Percentiles rank a stretch among this genome's conserved stretches.
Conservation (phyloP, 2,797 vertebrate species). For the Pipistrellus nathusii region DNA sequence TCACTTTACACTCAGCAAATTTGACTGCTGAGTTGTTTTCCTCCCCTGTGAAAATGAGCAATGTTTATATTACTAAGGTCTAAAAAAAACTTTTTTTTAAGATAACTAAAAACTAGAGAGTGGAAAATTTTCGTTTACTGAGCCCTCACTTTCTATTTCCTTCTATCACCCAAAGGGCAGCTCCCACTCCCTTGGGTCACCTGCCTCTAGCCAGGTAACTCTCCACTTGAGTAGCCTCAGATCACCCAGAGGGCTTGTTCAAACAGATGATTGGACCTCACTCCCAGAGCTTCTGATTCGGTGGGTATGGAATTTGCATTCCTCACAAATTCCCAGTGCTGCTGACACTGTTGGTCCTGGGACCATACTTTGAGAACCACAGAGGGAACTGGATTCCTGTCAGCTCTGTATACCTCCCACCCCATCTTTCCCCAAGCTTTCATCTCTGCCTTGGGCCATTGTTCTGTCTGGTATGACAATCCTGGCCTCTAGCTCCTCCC, state of each 20-base stretch:
- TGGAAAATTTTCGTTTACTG: conserved; percentile 1
- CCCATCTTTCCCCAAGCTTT: background rate
- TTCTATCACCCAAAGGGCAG: background rate
- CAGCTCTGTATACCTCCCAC: background rate
- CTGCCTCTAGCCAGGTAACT: background rate
- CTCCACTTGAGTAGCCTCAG: background rate
- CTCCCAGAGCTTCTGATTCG: background rate
- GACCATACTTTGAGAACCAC: background rate
- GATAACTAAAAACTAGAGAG: conserved; percentile 32
- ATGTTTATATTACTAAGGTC: conserved; percentile 11
- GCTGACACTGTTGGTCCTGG: background rate
- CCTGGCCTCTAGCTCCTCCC: background rate
- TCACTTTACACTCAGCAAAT: conserved; percentile 22
- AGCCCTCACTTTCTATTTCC: background rate
- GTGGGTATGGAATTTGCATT: background rate
- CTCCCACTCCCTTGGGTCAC: background rate
- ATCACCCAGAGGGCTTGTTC: background rate
- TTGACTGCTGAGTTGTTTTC: conserved; percentile 14
- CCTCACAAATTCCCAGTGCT: background rate
- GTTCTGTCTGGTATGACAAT: background rate
- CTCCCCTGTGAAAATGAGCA: conserved; percentile 6
- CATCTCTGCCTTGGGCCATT: background rate
- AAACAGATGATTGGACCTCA: background rate
- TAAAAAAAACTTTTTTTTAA: conserved; percentile 37
- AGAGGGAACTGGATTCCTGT: background rate